Base-by-base conservation (phyloP, 2,113 vertebrate species). In the Brienomyrus longianalis region DNA sequence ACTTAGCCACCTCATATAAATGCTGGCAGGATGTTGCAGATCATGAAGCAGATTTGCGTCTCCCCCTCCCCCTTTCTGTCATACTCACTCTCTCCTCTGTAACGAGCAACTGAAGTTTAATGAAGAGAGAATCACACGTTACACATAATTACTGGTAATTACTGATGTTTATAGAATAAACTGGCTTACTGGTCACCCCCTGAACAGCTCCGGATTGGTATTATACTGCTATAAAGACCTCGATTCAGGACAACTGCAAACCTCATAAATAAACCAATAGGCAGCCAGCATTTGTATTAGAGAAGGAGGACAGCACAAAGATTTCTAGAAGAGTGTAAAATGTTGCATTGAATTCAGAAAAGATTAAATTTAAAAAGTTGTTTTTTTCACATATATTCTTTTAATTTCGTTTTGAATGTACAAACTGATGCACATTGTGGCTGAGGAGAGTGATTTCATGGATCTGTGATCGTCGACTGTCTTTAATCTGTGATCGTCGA, bases 11-110 rank as follows among this genome's bases (percentile, higher is more conserved):
- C 91, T 91, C 92, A 91, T 95, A 95, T 95, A 95, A 94, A 86
- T 93, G 88, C 91, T 92, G 92, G 92, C 93, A 94, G 95, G 94
- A 95, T 95, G 93, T 95, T 93, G 92, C 92, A 94, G 92, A 92
- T 95, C 94, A 93, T 96, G 93, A 95, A 96, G 93, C 88, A 84
- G 92, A 93, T 93, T 92, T 92, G 51, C 39, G 88, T 74, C 90
- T 89, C 59, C 83, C 35, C 21, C 83, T n/a, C 21, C 21, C 19
- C 89, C 50, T 84, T 9, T 50, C 45, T 86, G 39, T 89, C 70
- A 19, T 39, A 9, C 88, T 5, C 45, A 89, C 35, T 62, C 35
- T 89, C 17, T 35, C 86, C 48, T 74, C 90, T 90, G 80, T n/a
- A 77, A 90, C 77, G 62, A 51, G 31, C 47, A 0, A 21, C 52